These are phyloP conservation scores for Etheostoma spectabile DNA, from an alignment of 2,113 vertebrate species.

Conservation along the genomic window DNA sequence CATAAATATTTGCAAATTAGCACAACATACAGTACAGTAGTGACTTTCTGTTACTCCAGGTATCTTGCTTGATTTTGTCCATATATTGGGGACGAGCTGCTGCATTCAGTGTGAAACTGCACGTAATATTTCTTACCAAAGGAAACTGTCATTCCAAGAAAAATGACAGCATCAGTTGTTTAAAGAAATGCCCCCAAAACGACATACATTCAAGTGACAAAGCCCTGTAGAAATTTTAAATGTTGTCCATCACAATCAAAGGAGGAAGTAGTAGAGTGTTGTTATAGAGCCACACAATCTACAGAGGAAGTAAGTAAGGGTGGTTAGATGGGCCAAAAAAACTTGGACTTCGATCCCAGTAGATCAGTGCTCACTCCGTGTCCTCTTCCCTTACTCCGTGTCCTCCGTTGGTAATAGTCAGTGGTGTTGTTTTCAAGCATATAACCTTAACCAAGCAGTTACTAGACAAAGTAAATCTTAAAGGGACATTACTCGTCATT, in stretches of 20 bases:
- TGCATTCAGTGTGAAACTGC: background rate
- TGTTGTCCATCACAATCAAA: background rate
- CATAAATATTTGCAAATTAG: constrained; percentile 33
- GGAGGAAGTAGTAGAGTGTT: constrained; percentile 8
- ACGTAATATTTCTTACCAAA: background rate
- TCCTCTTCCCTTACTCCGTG: background rate
- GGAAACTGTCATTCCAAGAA: background rate
- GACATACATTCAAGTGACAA: background rate
- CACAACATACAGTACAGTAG: background rate
- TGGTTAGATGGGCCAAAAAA: background rate
- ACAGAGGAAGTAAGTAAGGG: background rate
- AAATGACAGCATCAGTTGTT: background rate
- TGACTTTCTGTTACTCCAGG: constrained; percentile 2
- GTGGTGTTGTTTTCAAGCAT: background rate
- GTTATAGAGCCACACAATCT: constrained; percentile 5
- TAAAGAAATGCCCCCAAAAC: background rate
- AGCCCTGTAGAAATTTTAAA: background rate
- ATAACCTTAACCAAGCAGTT: background rate
- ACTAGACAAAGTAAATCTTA: background rate
- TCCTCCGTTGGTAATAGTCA: background rate
- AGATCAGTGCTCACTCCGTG: background rate
- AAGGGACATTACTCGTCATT: too few species aligned
- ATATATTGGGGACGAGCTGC: background rate
- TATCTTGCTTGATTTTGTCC: background rate
- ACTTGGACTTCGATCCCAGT: background rate